Conservation (phyloP, 2,888 invertebrate species). For the Sphaerophoria rueppellii region DNA sequence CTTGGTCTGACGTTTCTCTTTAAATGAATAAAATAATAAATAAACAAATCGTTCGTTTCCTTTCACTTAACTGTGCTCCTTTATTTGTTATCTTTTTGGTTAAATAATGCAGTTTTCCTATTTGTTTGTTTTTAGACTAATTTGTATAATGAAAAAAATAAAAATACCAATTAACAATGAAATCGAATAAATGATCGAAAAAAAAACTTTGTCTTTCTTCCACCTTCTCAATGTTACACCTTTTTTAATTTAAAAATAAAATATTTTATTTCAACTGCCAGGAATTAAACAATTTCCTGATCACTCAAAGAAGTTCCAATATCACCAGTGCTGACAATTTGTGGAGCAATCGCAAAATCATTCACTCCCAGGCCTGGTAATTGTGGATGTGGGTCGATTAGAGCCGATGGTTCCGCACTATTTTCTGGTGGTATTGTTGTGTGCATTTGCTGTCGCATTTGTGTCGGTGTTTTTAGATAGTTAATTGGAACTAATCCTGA, state of each 20-base stretch:
- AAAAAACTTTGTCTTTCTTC: background rate
- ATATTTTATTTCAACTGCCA: background rate
- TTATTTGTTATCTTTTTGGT: background rate
- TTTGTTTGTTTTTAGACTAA: background rate
- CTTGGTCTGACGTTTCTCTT: too few species aligned
- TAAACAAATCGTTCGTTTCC: background rate
- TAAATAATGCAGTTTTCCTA: background rate
- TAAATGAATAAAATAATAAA: background rate
- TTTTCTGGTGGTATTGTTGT: slow-evolving; percentile 36
- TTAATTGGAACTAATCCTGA: slow-evolving; percentile 87
- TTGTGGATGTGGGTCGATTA: slow-evolving; percentile 42
- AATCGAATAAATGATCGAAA: slow-evolving; percentile 4
- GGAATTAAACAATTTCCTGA: background rate
- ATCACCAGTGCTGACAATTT: slow-evolving; percentile 3
- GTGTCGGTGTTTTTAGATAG: slow-evolving; percentile 82
- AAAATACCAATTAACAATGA: slow-evolving; percentile 20
- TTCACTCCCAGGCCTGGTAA: slow-evolving; percentile 39
- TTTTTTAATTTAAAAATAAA: slow-evolving; percentile 5
- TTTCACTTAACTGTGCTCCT: slow-evolving; percentile 9
- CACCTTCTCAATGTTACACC: slow-evolving; percentile 16
- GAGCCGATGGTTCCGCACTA: slow-evolving; percentile 27
- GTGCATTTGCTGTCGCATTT: slow-evolving; percentile 75
- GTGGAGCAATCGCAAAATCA: slow-evolving; percentile 50
- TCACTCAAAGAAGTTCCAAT: background rate
- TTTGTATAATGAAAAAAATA: background rate